Conservation (phyloP, 1,140 invertebrate genomes). For the Leptestheria dahalacensis region DNA sequence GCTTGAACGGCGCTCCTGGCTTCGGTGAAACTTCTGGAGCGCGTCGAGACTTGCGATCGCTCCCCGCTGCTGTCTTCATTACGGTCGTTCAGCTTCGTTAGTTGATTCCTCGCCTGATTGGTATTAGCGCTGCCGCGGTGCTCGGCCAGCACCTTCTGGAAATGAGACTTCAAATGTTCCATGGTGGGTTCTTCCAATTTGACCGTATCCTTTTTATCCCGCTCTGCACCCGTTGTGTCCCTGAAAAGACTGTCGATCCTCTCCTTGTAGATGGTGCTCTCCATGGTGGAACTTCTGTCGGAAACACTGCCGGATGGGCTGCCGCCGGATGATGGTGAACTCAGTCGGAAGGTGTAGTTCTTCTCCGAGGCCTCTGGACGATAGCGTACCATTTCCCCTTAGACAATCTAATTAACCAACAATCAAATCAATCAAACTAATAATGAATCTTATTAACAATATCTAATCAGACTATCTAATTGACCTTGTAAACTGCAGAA, state of each 20-base stretch:
- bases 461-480: no score
- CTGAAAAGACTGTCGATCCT: constrained; percentile 23
- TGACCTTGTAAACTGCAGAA: no score
- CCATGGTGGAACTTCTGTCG: constrained; percentile 9
- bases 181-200: constrained; percentile 16
- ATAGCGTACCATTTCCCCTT: constrained; percentile 7
- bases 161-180: constrained; percentile 12
- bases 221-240: neutral
- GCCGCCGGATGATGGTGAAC: neutral
- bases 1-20: constrained; percentile 22
- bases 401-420: neutral
- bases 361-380: constrained; percentile 1
- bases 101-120: neutral
- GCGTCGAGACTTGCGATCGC: neutral
- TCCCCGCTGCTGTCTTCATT: neutral
- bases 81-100: constrained; percentile 2
- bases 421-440: no score
- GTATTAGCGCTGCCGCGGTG: neutral
- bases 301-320: constrained; percentile 5
- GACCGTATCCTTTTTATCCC: neutral
- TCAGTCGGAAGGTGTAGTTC: constrained; percentile 7
- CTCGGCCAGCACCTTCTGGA: constrained; percentile 13
- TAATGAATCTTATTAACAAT: no score
- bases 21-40: constrained; percentile 13
- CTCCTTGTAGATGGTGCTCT: constrained; percentile 22